These are phyloP conservation scores for Drosophila prostipennis DNA, from an alignment of 2,888 invertebrate species.

Conservation along the genomic window DNA sequence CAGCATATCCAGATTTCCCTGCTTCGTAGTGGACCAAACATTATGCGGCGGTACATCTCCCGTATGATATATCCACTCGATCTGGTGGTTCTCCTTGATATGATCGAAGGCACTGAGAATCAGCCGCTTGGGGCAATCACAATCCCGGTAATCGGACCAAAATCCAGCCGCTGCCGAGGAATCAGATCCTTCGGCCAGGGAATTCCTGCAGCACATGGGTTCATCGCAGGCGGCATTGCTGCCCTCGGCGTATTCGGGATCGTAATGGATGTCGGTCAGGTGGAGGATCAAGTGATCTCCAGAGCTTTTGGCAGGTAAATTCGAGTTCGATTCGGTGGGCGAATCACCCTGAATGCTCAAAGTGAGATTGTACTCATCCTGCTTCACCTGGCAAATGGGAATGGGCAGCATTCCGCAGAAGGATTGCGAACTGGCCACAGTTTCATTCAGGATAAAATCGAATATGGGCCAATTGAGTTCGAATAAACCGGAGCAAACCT, in stretches of 20 bases:
- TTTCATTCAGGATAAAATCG: constrained; percentile 86
- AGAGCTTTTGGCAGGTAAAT: constrained; percentile 57
- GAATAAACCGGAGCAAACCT: constrained; percentile 88
- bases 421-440: constrained; percentile 84
- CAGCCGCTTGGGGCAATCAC: constrained; percentile 90
- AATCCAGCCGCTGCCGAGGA: constrained; percentile 87
- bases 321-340: constrained; percentile 69
- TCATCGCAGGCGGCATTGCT: constrained; percentile 89
- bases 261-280: constrained; percentile 89
- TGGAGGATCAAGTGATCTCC: constrained; percentile 78
- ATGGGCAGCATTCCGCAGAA: constrained; percentile 81
- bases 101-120: constrained; percentile 88
- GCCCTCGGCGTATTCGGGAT: constrained; percentile 89
- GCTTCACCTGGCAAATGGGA: constrained; percentile 70
- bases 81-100: constrained; percentile 86
- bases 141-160: constrained; percentile 92
- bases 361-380: constrained; percentile 68
- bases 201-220: constrained; percentile 89
- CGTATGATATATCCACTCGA: constrained; percentile 91
- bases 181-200: constrained; percentile 23
- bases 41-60: constrained; percentile 95
- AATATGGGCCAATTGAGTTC: constrained; percentile 88
- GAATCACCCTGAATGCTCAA: constrained; percentile 66
- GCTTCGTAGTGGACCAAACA: constrained; percentile 92
- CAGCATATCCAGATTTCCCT: constrained; percentile 87